Evolutionary conservation across 1,140 invertebrate genomes (phyloP).

Genomic region (Zaprionus gabonicus): DNA sequence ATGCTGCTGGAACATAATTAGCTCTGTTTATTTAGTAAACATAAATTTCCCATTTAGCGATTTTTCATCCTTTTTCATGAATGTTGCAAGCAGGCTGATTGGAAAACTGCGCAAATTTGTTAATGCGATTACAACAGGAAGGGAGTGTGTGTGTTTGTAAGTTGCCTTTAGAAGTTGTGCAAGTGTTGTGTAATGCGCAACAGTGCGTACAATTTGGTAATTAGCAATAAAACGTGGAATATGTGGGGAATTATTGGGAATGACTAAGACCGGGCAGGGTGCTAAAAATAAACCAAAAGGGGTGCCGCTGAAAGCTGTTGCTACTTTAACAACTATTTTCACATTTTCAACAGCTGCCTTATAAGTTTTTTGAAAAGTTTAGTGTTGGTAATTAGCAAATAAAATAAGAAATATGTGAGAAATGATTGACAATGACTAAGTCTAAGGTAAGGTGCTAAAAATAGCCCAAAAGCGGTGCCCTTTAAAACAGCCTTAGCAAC

Average conservation of each 20-base stretch:
- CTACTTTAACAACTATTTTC: too few species aligned
- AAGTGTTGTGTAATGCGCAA: constrained; percentile 49
- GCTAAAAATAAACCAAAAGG: not conserved
- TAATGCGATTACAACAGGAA: constrained; percentile 53
- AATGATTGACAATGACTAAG: not conserved
- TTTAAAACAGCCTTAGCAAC: too few species aligned
- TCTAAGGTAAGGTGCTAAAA: not conserved
- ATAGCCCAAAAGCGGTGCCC: not conserved
- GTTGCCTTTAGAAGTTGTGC: constrained; percentile 45
- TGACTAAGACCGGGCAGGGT: not conserved
- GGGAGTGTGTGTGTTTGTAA: not conserved
- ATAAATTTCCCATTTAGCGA: constrained; percentile 14
- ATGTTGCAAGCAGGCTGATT: constrained; percentile 32
- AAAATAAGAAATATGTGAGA: constrained; percentile 1
- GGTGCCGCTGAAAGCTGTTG: too few species aligned
- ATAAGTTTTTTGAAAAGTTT: not conserved
- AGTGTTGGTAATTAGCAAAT: too few species aligned
- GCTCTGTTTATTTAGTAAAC: constrained; percentile 40
- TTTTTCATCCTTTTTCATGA: constrained; percentile 27
- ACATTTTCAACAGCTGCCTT: too few species aligned
- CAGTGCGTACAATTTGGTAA: constrained; percentile 32
- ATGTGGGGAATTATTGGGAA: not conserved
- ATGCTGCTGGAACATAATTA: constrained; percentile 28
- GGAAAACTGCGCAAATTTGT: constrained; percentile 38
- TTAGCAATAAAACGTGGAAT: constrained; percentile 4